A percentile compares a stretch with the other conserved stretches of the same genome.
Evolutionary conservation across 2,113 vertebrate species (phyloP).

Genomic region (Strix aluco): DNA sequence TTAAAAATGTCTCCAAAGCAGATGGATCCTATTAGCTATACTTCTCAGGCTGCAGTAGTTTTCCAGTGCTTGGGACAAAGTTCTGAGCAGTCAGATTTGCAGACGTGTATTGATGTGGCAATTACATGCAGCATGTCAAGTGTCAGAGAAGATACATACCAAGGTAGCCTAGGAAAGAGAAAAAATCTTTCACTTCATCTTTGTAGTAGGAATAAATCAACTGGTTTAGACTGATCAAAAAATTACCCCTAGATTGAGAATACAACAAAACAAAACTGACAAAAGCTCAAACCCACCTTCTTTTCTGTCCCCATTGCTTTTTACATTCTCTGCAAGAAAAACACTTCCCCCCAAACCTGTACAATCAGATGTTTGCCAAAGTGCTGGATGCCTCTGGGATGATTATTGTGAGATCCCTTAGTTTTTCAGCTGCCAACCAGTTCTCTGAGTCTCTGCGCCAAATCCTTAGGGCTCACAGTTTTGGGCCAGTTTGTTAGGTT

Average conservation of each 20-base stretch:
- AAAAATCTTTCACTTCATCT: not conserved
- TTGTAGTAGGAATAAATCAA: not conserved
- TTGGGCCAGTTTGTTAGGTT: not conserved
- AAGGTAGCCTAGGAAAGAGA: not conserved
- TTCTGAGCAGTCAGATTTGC: not conserved
- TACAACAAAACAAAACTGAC: not conserved
- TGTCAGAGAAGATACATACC: not conserved
- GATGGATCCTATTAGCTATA: not conserved
- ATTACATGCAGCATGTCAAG: not conserved
- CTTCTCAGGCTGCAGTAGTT: not conserved
- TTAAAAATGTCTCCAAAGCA: conserved; percentile 30
- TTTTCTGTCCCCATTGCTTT: not conserved
- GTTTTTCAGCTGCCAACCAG: not conserved
- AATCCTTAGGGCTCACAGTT: not conserved
- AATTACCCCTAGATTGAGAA: not conserved
- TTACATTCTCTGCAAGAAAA: not conserved
- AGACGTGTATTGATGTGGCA: not conserved
- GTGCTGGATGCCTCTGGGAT: not conserved
- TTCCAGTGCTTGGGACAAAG: not conserved
- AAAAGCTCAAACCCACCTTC: not conserved
- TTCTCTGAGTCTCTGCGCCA: not conserved
- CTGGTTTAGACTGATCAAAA: not conserved
- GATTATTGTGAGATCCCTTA: not conserved
- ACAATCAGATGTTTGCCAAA: not conserved
- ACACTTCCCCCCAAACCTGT: not conserved